Evolutionary conservation across 1,140 invertebrate genomes (phyloP).

Genomic region (Brachionus koreanus): DNA sequence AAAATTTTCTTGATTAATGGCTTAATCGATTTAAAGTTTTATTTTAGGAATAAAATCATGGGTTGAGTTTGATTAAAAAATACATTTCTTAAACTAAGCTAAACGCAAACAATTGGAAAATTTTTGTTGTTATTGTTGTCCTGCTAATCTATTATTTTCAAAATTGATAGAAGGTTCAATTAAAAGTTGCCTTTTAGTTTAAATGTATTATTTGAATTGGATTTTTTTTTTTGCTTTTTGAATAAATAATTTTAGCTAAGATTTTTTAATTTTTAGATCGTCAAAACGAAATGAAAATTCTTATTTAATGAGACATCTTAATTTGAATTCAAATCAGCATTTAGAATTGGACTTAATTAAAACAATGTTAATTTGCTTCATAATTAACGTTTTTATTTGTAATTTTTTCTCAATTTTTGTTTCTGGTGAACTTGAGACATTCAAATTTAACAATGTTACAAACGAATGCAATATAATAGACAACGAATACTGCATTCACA

Average conservation of each 20-base stretch:
- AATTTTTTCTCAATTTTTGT: background rate
- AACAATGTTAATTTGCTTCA: background rate
- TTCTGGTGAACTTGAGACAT: background rate
- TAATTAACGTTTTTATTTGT: background rate
- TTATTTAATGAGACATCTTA: background rate
- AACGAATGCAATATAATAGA: constrained; percentile 35
- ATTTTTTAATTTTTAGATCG: too few relatives aligned
- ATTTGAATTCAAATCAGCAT: background rate
- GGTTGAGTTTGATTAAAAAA: background rate
- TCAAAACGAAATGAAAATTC: background rate
- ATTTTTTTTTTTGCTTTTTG: too few relatives aligned
- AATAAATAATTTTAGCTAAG: too few relatives aligned
- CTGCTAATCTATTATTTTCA: background rate
- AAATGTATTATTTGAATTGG: too few relatives aligned
- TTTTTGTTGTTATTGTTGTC: background rate
- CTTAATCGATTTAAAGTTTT: background rate
- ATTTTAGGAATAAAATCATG: background rate
- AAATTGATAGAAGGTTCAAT: background rate
- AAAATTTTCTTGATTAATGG: background rate
- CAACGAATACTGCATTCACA: constrained; percentile 11
- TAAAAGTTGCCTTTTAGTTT: too few relatives aligned
- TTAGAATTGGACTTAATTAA: background rate
- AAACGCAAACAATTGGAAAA: constrained; percentile 14
- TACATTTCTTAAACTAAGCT: background rate
- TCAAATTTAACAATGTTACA: background rate